Conservation (phyloP, 2,888 invertebrate species). For the Alviniconcha strummeri region DNA sequence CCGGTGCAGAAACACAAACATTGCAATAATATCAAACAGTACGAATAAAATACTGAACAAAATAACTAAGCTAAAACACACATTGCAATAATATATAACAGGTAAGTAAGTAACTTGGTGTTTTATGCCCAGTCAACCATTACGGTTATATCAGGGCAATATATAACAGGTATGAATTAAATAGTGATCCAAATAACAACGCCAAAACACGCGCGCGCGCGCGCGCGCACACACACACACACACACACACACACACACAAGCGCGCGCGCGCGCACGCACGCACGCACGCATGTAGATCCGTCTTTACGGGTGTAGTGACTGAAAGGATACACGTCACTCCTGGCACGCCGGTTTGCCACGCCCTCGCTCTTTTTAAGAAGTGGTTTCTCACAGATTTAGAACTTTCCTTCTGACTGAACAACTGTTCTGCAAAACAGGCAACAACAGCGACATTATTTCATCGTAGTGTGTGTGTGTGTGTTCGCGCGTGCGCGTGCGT, state of each 20-base stretch:
- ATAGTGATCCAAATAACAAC: too few species aligned
- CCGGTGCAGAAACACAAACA: background rate
- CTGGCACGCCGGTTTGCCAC: too few species aligned
- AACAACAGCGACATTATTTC: background rate
- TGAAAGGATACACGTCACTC: too few species aligned
- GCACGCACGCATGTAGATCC: background rate
- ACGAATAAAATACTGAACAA: background rate
- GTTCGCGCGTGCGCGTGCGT: background rate
- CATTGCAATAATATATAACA: background rate
- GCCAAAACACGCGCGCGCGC: background rate
- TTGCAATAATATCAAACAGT: background rate
- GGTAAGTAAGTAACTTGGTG: background rate
- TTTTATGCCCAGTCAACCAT: too few species aligned
- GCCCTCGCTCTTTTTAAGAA: too few species aligned
- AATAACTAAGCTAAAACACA: background rate
- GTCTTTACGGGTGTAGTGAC: too few species aligned
- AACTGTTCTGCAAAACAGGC: too few species aligned
- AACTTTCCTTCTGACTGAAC: too few species aligned
- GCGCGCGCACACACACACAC: conserved; percentile 6
- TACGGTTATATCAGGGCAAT: too few species aligned
- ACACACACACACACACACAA: conserved; percentile 1
- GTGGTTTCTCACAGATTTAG: too few species aligned
- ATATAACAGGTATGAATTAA: too few species aligned
- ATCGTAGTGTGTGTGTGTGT: conserved; percentile 13
- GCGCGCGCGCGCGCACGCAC: background rate